Base-by-base conservation (phyloP, 2,888 invertebrate species). In the Orthosia gothica region DNA sequence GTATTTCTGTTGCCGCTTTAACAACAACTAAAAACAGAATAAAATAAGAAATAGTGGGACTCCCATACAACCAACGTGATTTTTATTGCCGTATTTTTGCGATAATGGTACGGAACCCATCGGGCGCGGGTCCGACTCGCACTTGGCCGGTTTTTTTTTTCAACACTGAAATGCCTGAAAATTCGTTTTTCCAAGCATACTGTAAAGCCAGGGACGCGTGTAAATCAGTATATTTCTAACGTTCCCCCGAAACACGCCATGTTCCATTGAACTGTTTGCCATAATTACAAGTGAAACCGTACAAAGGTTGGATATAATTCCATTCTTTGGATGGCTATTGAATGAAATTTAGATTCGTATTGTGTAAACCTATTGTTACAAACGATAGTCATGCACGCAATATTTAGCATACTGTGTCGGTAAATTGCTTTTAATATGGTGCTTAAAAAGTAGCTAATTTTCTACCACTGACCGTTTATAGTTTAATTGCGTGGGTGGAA, bases 381-480 rank as follows among this genome's bases (percentile, higher is more conserved):
- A 82, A 74, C 70, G 57, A 74, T 74, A 62, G 80, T 74, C 73
- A 75, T 81, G 82, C 89, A 88, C 88, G 88, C 89, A 82, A 85
- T 82, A 82, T 86, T 89, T 88, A 83, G 82, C 88, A 88, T 88
- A 82, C 81, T 83, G 79, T 83, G 81, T 49, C 73, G 72, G 72
- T 81, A 83, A 85, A 88, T 85, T 86, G 81, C 79, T 80, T 81
- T 86, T 84, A 78, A 84, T 84, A 76, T 80, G 79, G 73, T 79
- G 73, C 75, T 81, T 82, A 79, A 81, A 81, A 74, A 72, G 49
- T 72, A 59, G 79, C 85, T 70, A 86, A 85, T 82, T 84, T 79
- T 79, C 65, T 72, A 64, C 74, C 74, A 79, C 78, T 73, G 55
- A 63, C 40, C 63, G 66, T 83, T 83, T 83, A 80, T 79, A 73